Conservation (phyloP, 2,113 vertebrate species). For the Hyperoodon ampullatus region DNA sequence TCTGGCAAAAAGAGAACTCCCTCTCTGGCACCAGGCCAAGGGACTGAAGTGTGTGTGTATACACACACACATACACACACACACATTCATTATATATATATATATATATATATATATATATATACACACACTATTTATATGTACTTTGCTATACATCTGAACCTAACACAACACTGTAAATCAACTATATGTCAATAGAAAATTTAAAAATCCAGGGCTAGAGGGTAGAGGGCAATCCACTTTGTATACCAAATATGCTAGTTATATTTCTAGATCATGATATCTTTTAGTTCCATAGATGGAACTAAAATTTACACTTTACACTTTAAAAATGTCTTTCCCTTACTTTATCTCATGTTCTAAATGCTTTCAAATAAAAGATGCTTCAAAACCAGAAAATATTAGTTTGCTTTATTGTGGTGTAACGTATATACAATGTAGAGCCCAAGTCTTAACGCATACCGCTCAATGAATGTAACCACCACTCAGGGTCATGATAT, state of each 20-base stretch:
- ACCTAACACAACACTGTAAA: neutral
- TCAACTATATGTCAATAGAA: neutral
- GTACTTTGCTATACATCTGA: neutral
- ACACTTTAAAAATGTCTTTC: neutral
- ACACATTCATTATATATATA: too few species aligned
- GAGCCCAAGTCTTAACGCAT: neutral
- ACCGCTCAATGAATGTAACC: neutral
- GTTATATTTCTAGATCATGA: neutral
- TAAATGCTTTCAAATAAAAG: constrained; percentile 51
- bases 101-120: too few species aligned
- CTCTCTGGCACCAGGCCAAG: neutral
- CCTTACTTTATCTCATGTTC: constrained; percentile 36
- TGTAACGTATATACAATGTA: neutral
- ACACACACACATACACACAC: too few species aligned
- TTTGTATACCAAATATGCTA: neutral
- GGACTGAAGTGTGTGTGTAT: neutral
- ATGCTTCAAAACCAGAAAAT: constrained; percentile 35
- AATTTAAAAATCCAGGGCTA: neutral
- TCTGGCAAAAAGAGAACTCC: neutral
- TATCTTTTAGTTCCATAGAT: neutral
- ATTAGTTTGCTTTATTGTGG: neutral
- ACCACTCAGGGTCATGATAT: neutral
- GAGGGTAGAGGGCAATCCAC: neutral
- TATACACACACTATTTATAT: rapidly evolving
- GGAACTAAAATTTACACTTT: neutral